These are phyloP conservation scores for Pseudochirops corinnae DNA, from an alignment of 2,797 vertebrate genomes.

Conservation along the genomic window DNA sequence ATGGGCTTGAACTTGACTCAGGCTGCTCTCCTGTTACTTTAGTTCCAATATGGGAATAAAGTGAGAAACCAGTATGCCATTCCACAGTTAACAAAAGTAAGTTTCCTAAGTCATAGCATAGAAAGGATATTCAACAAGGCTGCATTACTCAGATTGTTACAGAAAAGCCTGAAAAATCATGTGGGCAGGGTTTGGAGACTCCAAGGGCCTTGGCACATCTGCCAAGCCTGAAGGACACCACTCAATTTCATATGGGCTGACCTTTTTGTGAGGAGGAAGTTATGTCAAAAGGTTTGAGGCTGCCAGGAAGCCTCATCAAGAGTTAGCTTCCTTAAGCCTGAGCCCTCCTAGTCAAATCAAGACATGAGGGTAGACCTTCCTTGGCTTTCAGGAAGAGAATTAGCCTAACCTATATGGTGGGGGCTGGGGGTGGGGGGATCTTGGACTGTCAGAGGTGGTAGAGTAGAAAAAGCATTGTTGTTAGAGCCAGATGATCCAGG, in stretches of 20 bases:
- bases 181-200: neutral
- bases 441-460: neutral
- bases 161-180: neutral
- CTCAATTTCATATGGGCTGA: neutral
- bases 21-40: neutral
- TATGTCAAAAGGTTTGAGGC: neutral
- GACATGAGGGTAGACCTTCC: neutral
- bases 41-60: neutral
- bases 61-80: neutral
- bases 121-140: neutral
- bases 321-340: neutral
- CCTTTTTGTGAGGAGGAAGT: neutral
- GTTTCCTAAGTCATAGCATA: neutral
- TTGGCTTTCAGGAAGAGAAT: neutral
- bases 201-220: neutral
- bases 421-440: fast-evolving
- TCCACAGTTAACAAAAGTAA: neutral
- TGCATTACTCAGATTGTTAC: neutral
- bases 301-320: neutral
- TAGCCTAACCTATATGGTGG: neutral
- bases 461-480: neutral
- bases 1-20: neutral
- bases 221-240: neutral
- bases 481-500: neutral
- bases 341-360: neutral